Evolutionary conservation across 2,888 invertebrate species (phyloP).

Genomic region (Hypena proboscidalis): DNA sequence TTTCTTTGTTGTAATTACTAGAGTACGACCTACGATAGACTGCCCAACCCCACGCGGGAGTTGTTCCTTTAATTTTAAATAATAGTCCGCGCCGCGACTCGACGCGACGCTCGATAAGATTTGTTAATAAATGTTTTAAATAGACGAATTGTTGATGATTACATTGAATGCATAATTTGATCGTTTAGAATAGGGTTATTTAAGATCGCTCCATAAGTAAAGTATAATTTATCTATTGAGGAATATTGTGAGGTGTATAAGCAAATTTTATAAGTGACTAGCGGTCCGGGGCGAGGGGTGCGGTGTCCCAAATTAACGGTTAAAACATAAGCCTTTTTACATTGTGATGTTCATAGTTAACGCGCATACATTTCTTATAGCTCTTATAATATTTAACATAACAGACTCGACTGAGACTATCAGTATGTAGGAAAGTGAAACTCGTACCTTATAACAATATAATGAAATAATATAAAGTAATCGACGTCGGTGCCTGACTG

Average conservation of each 20-base stretch:
- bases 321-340: constrained; percentile 76
- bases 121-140: constrained; percentile 76
- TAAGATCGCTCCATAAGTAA: constrained; percentile 85
- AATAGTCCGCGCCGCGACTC: constrained; percentile 53
- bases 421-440: constrained; percentile 71
- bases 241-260: constrained; percentile 75
- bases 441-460: constrained; percentile 65
- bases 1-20: constrained; percentile 70
- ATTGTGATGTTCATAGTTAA: constrained; percentile 81
- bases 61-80: constrained; percentile 70
- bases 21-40: constrained; percentile 70
- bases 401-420: constrained; percentile 74
- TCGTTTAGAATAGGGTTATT: constrained; percentile 84
- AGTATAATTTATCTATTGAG: constrained; percentile 82
- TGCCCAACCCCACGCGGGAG: constrained; percentile 48
- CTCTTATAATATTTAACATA: constrained; percentile 65
- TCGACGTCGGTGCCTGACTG: constrained; percentile 70
- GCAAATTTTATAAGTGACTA: constrained; percentile 73
- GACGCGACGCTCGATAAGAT: constrained; percentile 66
- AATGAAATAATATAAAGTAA: constrained; percentile 66
- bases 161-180: constrained; percentile 83
- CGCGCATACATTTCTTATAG: constrained; percentile 78
- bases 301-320: constrained; percentile 74
- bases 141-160: constrained; percentile 78
- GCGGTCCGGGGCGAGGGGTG: constrained; percentile 77